A percentile compares a stretch with the other conserved stretches of the same genome.
Evolutionary conservation across 53 echinoderm and acorn worm species (phyloP).

Genomic region (Crossaster papposus): DNA sequence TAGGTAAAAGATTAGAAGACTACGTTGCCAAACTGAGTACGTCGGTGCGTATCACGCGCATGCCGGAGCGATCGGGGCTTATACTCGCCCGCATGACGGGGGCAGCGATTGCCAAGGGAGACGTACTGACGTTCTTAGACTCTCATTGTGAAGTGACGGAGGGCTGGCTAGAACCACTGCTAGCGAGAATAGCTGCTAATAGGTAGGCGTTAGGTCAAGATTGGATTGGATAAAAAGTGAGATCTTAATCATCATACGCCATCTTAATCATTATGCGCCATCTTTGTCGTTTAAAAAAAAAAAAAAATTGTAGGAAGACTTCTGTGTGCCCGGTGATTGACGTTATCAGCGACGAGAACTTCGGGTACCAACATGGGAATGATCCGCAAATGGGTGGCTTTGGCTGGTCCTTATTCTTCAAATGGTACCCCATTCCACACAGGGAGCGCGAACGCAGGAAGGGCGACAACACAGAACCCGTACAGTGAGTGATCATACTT

Average conservation of each 20-base stretch:
- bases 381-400: slow-evolving; percentile 99
- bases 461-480: slow-evolving; percentile 90
- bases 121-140: slow-evolving; percentile 90
- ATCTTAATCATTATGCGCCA: background rate
- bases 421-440: slow-evolving; percentile 89
- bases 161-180: slow-evolving; percentile 95
- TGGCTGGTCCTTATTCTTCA: slow-evolving; percentile 99
- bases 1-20: slow-evolving; percentile 70
- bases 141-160: slow-evolving; percentile 98
- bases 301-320: slow-evolving; percentile 76
- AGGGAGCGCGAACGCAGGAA: slow-evolving; percentile 81
- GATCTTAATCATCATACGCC: background rate
- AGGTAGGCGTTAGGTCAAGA: slow-evolving; percentile 61
- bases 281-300: too few species aligned
- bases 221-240: background rate
- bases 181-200: slow-evolving; percentile 93
- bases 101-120: slow-evolving; percentile 73
- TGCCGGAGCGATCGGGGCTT: slow-evolving; percentile 69
- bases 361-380: slow-evolving; percentile 95
- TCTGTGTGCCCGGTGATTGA: slow-evolving; percentile 96
- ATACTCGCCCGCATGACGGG: slow-evolving; percentile 70
- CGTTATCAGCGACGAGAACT: slow-evolving; percentile 95
- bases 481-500: slow-evolving; percentile 69
- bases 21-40: slow-evolving; percentile 66
- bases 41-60: slow-evolving; percentile 49